These are phyloP conservation scores for Distichodus sexfasciatus DNA, from an alignment of 2,797 vertebrate genomes.

Conservation along the genomic window DNA sequence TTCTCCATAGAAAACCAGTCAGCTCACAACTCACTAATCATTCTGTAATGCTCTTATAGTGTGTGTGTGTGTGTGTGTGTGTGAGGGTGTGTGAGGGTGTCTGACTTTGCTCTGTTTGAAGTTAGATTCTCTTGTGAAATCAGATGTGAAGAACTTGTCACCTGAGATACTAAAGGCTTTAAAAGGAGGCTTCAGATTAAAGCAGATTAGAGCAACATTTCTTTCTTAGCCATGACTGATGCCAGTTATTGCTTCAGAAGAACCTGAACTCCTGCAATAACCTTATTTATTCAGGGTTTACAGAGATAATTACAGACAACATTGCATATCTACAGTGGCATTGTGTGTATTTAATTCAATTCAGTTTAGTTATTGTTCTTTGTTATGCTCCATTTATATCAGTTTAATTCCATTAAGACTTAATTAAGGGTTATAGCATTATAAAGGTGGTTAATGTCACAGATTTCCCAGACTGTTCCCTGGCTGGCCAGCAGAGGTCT, in stretches of 20 bases:
- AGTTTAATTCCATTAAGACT: too few species aligned
- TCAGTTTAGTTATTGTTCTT: too few species aligned
- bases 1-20: slow-evolving; percentile 12
- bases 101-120: neutral
- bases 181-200: neutral
- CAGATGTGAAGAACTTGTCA: neutral
- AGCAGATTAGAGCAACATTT: neutral
- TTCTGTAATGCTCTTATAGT: slow-evolving; percentile 15
- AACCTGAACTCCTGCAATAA: neutral
- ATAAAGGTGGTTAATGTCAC: too few species aligned
- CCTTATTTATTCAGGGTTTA: neutral
- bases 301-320: neutral
- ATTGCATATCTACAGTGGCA: too few species aligned
- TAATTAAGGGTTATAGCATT: too few species aligned
- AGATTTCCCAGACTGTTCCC: too few species aligned
- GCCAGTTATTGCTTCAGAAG: neutral
- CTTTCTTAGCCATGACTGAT: neutral
- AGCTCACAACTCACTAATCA: slow-evolving; percentile 28
- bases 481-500: too few species aligned
- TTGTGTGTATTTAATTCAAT: too few species aligned
- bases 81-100: neutral
- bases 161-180: neutral
- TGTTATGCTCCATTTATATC: too few species aligned
- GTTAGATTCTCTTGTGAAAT: neutral
- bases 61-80: neutral